Base-by-base conservation (phyloP, 2,888 invertebrate species). In the Cantharis flavilabris region DNA sequence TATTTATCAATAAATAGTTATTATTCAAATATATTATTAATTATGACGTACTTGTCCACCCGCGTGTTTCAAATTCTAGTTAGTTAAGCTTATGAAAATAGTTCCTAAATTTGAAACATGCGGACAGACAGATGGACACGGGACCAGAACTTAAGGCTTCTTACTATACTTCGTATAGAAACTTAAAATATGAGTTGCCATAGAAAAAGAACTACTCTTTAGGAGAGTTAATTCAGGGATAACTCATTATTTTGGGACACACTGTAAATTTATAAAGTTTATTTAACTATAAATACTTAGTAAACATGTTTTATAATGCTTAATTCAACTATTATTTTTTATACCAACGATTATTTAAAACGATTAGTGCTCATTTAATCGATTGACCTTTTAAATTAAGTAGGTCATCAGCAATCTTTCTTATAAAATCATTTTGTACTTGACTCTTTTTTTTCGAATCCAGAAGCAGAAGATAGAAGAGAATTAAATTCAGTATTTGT, bases 221-320 rank as follows among this genome's bases (percentile, higher is more conserved):
- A 11, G n/a, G n/a, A n/a, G 5, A 49, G 5, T n/a, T n/a, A 7
- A 49, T 49, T 49, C n/a, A n/a, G n/a, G 7, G 7, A 2, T 49
- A n/a, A n/a, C 7, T 10, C n/a, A n/a, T n/a, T n/a, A n/a, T 49
- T 49, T 33, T 49, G 9, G n/a, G n/a, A 49, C 49, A 7, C 49
- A 49, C 49, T 49, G n/a, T n/a, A n/a, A n/a, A 13, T 49, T 49
- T 49, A 49, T n/a, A 33, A 13, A 33, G 3, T 49, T 49, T n/a
- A 49, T 49, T 49, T 49, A 49, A n/a, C 49, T 49, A 3, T 20
- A 9, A n/a, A n/a, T n/a, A 26, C 26, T 26, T 9, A 49, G 49
- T 91, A 49, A 49, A 49, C 49, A 49, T 49, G n/a, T 49, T 49
- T 49, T n/a, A 49, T 49, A 33, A 13, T n/a, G 33, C n/a, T 49